Base-by-base conservation (phyloP, 1,140 invertebrate species). In the Pseudomyrmex pallidus region DNA sequence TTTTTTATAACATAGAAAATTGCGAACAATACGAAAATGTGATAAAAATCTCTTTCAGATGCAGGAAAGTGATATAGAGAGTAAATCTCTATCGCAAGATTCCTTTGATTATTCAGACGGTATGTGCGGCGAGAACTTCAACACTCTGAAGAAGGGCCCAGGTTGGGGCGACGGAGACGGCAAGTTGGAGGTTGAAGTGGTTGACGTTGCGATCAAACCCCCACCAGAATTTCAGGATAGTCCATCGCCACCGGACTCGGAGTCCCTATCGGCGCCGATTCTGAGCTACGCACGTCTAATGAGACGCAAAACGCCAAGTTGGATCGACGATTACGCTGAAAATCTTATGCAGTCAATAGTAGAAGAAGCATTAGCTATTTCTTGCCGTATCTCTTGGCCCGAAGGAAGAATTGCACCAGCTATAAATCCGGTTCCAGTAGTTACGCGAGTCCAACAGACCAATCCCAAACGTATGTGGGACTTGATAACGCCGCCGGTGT, bases 151-250 rank as follows among this genome's bases (percentile, higher is more conserved):
- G 89, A 97, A 97, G 93, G 96, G 96, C 35, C 96, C 96, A 22
- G 95, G 95, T 62, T 95, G 95, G 95, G 93, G 91, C 9, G 95
- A 95, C 82, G 57, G 93, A 10, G 90, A 93, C n/a, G 90, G 92
- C 4, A 93, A 93, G 70, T 73, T 94, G 4, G 93, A 93, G 67
- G 92, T 93, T 0, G 94, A 93, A 74, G 93, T 93, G 17, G 93
- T 93, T 1, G 93, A 94, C 15, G 93, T 94, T 17, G 96, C 96
- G 17, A 97, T 97, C 87, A 97, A 97, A 89, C 97, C 97, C 72
- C 97, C 97, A 4, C 96, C 96, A 17, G 96, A 97, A 89, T 98
- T 97, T 93, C 97, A 97, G 93, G 96, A 97, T 90, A 95, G 93
- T 78, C 94, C 94, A 15, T 94, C 94, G 17, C 92, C 93, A 5